A percentile compares a stretch with the other conserved stretches of the same genome.
phyloP scores from a whole-genome alignment of 2,797 vertebrate genomes.

The Hoplostethus mediterraneus region DNA sequence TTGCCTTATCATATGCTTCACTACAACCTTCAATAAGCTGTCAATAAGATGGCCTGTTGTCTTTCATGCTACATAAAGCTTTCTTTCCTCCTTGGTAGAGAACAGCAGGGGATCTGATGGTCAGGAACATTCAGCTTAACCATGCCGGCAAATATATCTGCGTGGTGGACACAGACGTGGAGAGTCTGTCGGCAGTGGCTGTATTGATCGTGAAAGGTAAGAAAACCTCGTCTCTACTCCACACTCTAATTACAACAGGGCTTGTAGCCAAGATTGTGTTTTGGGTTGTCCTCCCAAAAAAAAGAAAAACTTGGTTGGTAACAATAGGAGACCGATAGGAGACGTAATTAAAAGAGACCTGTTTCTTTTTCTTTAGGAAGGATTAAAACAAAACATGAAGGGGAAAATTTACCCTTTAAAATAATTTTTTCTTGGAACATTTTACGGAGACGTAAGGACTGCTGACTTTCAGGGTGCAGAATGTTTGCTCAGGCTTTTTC shows the following conservation, averaged over 20 bases:
- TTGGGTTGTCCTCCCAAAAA: slow-evolving; percentile 19
- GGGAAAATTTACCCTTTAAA: not conserved
- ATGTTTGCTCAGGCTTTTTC: slow-evolving; percentile 38
- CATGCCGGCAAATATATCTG: slow-evolving; percentile 95
- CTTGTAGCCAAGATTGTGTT: slow-evolving; percentile 46
- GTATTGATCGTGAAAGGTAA: slow-evolving; percentile 97
- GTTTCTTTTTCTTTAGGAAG: not conserved
- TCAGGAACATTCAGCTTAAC: slow-evolving; percentile 95
- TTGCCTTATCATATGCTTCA: slow-evolving; percentile 70
- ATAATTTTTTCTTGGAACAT: not conserved
- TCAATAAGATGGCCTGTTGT: slow-evolving; percentile 65
- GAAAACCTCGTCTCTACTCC: slow-evolving; percentile 63
- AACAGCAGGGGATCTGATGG: slow-evolving; percentile 94
- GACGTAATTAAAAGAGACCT: not conserved
- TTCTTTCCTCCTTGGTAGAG: slow-evolving; percentile 82
- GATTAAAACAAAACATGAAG: not conserved
- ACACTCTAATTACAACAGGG: slow-evolving; percentile 68
- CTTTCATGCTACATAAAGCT: slow-evolving; percentile 75
- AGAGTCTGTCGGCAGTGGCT: slow-evolving; percentile 93
- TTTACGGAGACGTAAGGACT: slow-evolving; percentile 2
- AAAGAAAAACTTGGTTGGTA: not conserved
- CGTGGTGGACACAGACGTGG: slow-evolving; percentile 93
- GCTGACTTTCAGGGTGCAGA: slow-evolving; percentile 11
- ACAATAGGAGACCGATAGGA: not conserved
- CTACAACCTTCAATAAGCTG: slow-evolving; percentile 75